These are phyloP conservation scores for Hymenopus coronatus DNA, from an alignment of 2,888 invertebrate genomes.

Conservation along the genomic window DNA sequence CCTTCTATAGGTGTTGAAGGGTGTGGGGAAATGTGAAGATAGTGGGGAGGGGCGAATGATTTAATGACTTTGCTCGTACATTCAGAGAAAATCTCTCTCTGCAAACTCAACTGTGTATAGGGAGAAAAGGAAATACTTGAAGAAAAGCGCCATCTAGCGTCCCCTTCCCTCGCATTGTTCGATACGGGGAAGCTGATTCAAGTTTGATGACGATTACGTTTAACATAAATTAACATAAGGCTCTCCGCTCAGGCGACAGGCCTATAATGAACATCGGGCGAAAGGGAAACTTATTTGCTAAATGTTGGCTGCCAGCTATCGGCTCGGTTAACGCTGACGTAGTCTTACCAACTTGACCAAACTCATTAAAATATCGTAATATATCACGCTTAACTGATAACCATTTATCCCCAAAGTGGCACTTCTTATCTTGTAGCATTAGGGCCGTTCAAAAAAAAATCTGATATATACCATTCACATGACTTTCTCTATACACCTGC, in stretches of 20 bases:
- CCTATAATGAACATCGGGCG: background rate
- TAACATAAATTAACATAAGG: slow-evolving; percentile 15
- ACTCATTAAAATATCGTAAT: background rate
- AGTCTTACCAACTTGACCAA: background rate
- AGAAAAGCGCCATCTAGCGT: background rate
- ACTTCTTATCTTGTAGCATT: too few relatives aligned
- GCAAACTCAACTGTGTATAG: background rate
- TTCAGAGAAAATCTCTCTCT: background rate
- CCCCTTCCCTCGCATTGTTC: slow-evolving; percentile 7
- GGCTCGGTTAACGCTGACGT: background rate
- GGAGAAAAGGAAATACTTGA: background rate
- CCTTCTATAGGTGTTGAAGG: background rate
- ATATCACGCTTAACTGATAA: too few relatives aligned
- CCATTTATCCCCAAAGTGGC: too few relatives aligned
- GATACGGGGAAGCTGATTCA: slow-evolving; percentile 5
- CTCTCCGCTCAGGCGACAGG: background rate
- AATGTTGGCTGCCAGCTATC: background rate
- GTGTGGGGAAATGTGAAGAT: background rate
- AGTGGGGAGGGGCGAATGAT: background rate
- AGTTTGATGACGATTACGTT: slow-evolving; percentile 9
- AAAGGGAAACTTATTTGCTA: background rate
- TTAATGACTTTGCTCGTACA: background rate
- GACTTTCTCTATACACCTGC: too few relatives aligned
- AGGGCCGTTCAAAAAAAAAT: too few relatives aligned
- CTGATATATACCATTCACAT: too few relatives aligned